phyloP scores from a whole-genome alignment of 2,113 vertebrate genomes.

The Thamnophis sirtalis region DNA sequence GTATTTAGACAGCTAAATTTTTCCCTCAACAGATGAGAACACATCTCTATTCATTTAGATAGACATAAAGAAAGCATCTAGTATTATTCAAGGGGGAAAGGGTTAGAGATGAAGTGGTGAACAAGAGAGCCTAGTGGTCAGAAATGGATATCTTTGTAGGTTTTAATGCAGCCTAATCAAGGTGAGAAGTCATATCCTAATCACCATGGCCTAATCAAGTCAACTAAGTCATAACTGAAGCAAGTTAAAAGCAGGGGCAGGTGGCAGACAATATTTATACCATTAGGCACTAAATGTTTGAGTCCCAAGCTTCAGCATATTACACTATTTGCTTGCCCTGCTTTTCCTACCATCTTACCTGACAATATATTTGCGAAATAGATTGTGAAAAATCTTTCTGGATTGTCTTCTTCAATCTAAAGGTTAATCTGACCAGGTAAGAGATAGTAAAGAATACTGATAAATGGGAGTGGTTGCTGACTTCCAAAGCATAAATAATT shows the following conservation, averaged over 20 bases:
- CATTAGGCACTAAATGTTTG: not conserved
- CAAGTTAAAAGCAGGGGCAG: not conserved
- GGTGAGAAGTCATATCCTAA: not conserved
- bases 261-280: rapidly evolving
- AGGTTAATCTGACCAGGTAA: not conserved
- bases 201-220: too few relatives aligned
- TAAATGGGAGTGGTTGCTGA: not conserved
- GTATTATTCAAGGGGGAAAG: not conserved
- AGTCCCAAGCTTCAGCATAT: not conserved
- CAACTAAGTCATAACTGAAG: not conserved
- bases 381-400: not conserved
- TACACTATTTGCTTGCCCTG: not conserved
- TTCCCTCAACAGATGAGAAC: constrained; percentile 14
- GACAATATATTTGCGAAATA: not conserved
- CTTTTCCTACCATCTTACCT: not conserved
- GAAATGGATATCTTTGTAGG: not conserved
- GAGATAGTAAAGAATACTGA: not conserved
- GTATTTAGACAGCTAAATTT: constrained; percentile 39
- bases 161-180: not conserved
- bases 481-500: not conserved
- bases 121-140: not conserved
- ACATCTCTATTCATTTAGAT: not conserved
- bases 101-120: not conserved
- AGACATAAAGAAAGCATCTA: not conserved
- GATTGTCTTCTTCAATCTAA: not conserved